These are phyloP conservation scores for Candidula unifasciata DNA, from an alignment of 2,888 invertebrate species.

Conservation along the genomic window DNA sequence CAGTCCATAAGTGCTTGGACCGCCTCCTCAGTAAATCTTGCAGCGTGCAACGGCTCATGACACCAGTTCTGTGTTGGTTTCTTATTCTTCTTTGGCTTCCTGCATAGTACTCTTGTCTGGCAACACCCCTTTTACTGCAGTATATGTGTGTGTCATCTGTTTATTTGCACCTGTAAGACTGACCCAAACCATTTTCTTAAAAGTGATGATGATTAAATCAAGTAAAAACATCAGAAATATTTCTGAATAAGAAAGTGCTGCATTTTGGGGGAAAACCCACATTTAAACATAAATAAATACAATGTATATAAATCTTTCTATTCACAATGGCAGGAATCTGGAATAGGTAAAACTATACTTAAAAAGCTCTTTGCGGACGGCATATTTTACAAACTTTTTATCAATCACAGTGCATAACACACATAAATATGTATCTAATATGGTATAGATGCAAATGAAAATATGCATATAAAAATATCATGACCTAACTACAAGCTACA, in stretches of 20 bases:
- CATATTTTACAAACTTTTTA: conserved; percentile 18
- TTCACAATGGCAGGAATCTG: conserved; percentile 15
- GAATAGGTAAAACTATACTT: not conserved
- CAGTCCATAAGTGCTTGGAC: too few species aligned
- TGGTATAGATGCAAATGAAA: not conserved
- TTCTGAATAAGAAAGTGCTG: not conserved
- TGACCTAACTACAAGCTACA: conserved; percentile 10
- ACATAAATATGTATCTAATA: not conserved
- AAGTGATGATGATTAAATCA: too few species aligned
- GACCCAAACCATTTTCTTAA: too few species aligned
- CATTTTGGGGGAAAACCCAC: not conserved
- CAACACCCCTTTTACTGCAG: too few species aligned
- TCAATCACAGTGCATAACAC: not conserved
- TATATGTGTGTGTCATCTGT: too few species aligned
- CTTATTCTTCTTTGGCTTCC: too few species aligned
- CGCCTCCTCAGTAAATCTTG: too few species aligned
- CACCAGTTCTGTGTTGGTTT: too few species aligned
- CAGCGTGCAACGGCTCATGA: too few species aligned
- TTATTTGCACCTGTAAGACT: too few species aligned
- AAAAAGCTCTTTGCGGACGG: conserved; percentile 11
- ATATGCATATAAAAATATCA: not conserved
- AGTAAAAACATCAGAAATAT: too few species aligned
- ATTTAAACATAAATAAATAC: conserved; percentile 1
- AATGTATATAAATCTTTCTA: not conserved
- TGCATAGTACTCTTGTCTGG: too few species aligned